These are phyloP conservation scores for Plebejus melissa DNA, from an alignment of 2,888 invertebrate genomes.

Conservation along the genomic window DNA sequence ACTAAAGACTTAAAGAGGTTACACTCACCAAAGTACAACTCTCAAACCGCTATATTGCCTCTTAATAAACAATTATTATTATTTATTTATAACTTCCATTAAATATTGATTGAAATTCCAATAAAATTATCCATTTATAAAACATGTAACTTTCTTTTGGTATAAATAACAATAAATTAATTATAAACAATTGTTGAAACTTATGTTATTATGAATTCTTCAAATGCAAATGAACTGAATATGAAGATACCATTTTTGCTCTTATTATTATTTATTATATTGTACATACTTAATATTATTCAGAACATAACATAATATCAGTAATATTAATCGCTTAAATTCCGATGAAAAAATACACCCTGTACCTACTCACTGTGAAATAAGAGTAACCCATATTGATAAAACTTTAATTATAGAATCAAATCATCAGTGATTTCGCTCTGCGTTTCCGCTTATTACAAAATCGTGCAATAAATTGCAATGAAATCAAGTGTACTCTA, in stretches of 20 bases:
- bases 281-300: no score
- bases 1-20: no score
- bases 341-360: background rate
- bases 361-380: background rate
- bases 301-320: background rate
- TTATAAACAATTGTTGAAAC: background rate
- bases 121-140: background rate
- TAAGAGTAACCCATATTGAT: background rate
- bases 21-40: background rate
- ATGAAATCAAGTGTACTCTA: background rate
- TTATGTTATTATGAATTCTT: no score
- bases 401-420: slow-evolving; percentile 41
- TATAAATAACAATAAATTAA: background rate
- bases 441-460: slow-evolving; percentile 39
- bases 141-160: background rate
- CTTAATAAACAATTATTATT: background rate
- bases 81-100: background rate
- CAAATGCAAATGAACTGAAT: no score
- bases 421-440: slow-evolving; percentile 40
- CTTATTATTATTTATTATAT: no score
- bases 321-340: background rate
- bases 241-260: no score
- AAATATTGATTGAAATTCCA: background rate
- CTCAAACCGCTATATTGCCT: background rate
- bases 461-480: slow-evolving; percentile 35